A percentile compares a stretch with the other conserved stretches of the same genome.
These are phyloP conservation scores for Apantesis nais DNA, from an alignment of 2,888 invertebrate genomes.

Conservation along the genomic window DNA sequence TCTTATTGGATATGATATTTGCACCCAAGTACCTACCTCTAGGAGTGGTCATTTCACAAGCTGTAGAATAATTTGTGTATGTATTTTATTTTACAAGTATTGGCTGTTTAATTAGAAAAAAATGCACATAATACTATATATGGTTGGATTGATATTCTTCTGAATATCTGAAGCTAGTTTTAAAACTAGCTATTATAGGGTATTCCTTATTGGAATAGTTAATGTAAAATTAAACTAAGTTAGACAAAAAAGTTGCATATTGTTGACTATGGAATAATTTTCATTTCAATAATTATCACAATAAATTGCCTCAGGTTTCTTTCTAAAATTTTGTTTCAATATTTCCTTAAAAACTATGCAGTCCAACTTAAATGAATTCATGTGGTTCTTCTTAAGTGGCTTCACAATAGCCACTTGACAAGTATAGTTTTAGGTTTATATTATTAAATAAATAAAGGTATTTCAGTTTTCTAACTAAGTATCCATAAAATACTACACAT, in stretches of 20 bases:
- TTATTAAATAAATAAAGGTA: not conserved
- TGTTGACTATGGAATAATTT: constrained; percentile 68
- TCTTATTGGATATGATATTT: not conserved
- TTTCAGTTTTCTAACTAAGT: not conserved
- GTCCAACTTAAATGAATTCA: not conserved
- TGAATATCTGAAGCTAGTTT: constrained; percentile 47
- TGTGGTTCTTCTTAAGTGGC: too few species aligned
- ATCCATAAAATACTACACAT: not conserved
- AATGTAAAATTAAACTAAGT: constrained; percentile 54
- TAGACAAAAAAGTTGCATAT: constrained; percentile 61
- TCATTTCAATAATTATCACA: constrained; percentile 66
- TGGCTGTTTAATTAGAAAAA: constrained; percentile 48
- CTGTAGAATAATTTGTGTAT: constrained; percentile 46
- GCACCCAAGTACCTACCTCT: constrained; percentile 45
- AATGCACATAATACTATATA: constrained; percentile 35
- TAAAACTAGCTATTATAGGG: constrained; percentile 64
- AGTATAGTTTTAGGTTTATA: not conserved
- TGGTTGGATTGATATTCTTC: constrained; percentile 44
- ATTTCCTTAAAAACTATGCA: not conserved
- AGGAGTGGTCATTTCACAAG: constrained; percentile 46
- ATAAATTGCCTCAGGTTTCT: constrained; percentile 73
- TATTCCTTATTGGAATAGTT: constrained; percentile 57
- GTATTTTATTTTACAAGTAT: constrained; percentile 44
- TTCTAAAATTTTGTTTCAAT: constrained; percentile 51
- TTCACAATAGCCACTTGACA: not conserved